Evolutionary conservation across 1,140 invertebrate species (phyloP), one percentile per base, ranked within the genome.

Genomic region (Nephila pilipes): DNA sequence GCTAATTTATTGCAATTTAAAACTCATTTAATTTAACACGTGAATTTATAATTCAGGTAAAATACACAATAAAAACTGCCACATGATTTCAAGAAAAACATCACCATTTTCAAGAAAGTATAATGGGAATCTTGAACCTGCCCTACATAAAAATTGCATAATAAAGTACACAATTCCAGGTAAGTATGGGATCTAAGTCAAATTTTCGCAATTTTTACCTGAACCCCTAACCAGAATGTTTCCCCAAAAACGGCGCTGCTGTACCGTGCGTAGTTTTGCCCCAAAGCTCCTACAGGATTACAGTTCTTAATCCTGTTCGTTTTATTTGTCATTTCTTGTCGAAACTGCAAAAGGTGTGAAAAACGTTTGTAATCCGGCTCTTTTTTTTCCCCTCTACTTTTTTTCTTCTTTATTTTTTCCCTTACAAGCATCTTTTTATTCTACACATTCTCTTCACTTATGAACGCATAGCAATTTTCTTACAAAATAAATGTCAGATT

Each of bases 191-290:
- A 63, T 57, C 81, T 20, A 4, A 46, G 22, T 10, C 25, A 2
- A 22, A 38, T 22, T 58, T 32, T n/a, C 12, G 55, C 55, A 81
- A 63, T 83, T 79, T 91, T n/a, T 91, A 46, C 10, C 5, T 55
- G 5, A 14, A 36, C 63, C 89, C 89, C 89, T 91, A 2, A 14
- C 1, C 4, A 18, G 57, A 20, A 38, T 55, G 88, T 91, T 91
- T 91, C 89, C 79, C 32, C n/a, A 63, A 83, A 91, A 83, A 63
- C 57, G 89, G 89, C 89, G 89, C 89, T 91, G 79, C 89, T 58
- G 58, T 91, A 14, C 29, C 46, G 79, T 18, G 46, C 10, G 36
- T 54, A 6, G 38, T 57, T 83, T 32, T 29, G 81, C 54, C 81
- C 46, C 81, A 57, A 83, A 83, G 46, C 57, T 60, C 36, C 87